Conservation (phyloP, 1,140 invertebrate species). For the Dinoponera quadriceps region DNA sequence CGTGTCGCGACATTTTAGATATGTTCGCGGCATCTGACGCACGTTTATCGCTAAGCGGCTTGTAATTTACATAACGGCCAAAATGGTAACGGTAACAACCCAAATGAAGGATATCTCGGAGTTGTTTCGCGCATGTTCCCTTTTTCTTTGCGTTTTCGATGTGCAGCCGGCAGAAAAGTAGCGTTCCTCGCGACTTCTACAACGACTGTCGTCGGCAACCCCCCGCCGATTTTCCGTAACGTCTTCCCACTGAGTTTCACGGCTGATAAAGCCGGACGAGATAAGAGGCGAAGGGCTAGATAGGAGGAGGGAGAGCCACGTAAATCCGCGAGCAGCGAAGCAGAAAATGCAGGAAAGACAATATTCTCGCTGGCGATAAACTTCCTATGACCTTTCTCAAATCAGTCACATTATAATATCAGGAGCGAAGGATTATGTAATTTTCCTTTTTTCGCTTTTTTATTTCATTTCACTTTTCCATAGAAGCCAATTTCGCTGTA, state of each 20-base stretch:
- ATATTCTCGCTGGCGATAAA: neutral
- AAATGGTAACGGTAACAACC: neutral
- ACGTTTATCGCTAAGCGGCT: no score
- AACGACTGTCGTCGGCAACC: neutral
- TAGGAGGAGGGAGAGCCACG: neutral
- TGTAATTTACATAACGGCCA: neutral
- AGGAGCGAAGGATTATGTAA: neutral
- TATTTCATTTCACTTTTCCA: neutral
- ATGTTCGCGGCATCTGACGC: neutral
- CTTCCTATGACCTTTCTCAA: neutral
- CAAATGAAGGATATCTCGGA: neutral
- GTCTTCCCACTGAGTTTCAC: slow-evolving; percentile 3
- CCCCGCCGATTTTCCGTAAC: neutral
- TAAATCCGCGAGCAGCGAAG: slow-evolving; percentile 14
- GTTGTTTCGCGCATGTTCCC: neutral
- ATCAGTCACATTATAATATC: neutral
- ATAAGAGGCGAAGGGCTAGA: neutral
- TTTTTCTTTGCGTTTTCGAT: neutral
- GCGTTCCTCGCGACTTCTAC: neutral
- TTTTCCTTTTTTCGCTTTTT: neutral
- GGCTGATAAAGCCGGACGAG: neutral
- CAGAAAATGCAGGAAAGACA: slow-evolving; percentile 23
- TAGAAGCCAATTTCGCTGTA: no score
- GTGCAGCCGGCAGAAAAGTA: neutral
- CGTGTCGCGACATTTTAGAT: neutral